Evolutionary conservation across 64 coral and sea anemone genomes (phyloP).

Genomic region (Hydrozoanthus tunicans): DNA sequence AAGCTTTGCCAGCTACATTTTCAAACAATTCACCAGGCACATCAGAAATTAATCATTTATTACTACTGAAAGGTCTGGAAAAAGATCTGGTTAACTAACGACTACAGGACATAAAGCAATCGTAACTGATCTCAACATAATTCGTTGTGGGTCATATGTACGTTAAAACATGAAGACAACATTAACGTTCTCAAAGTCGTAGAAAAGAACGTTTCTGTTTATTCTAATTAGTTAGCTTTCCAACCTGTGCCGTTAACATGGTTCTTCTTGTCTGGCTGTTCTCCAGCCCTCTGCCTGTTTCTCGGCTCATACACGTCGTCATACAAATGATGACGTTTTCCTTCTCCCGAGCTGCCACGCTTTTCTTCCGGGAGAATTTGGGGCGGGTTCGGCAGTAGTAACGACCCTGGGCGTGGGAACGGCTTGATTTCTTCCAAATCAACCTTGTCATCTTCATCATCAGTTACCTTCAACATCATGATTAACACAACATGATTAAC

Average conservation of each 20-base stretch:
- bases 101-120: no score
- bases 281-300: slow-evolving; percentile 1
- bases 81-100: no score
- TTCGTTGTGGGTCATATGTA: no score
- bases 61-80: no score
- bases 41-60: no score
- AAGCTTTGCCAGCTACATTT: no score
- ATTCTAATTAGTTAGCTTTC: not conserved
- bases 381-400: slow-evolving; percentile 57
- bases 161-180: no score
- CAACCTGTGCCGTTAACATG: slow-evolving; percentile 44
- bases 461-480: slow-evolving; percentile 14
- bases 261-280: slow-evolving; percentile 12
- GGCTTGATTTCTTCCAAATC: slow-evolving; percentile 83
- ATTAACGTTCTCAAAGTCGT: no score
- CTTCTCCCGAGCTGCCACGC: slow-evolving; percentile 6
- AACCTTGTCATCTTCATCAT: slow-evolving; percentile 85
- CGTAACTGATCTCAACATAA: no score
- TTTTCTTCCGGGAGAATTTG: slow-evolving; percentile 21
- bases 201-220: no score
- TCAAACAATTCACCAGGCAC: no score
- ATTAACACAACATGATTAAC: not conserved
- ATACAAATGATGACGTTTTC: slow-evolving; percentile 25
- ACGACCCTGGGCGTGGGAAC: slow-evolving; percentile 78
- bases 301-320: slow-evolving; percentile 53